Conservation (phyloP, 2,113 vertebrate species). For the Sinocyclocheilus grahami region DNA sequence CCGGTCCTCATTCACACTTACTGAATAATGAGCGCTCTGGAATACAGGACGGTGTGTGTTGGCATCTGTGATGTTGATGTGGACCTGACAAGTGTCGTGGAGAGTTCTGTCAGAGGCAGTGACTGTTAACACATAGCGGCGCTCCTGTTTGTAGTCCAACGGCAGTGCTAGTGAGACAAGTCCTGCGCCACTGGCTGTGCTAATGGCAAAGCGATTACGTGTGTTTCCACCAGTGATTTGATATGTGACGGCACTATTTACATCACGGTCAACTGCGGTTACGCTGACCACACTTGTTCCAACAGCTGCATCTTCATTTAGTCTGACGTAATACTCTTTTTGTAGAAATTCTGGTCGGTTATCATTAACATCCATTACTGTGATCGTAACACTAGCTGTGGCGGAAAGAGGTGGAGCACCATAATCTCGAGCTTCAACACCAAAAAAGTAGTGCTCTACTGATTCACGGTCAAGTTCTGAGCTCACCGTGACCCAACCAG, state of each 20-base stretch:
- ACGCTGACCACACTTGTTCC: conserved; percentile 92
- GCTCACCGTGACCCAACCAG: conserved; percentile 94
- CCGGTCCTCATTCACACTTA: conserved; percentile 91
- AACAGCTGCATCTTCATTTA: conserved; percentile 92
- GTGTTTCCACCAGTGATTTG: conserved; percentile 98
- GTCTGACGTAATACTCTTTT: conserved; percentile 90
- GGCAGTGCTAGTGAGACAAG: conserved; percentile 91
- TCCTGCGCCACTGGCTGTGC: conserved; percentile 88
- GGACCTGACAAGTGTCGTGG: conserved; percentile 92
- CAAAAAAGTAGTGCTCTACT: conserved; percentile 94
- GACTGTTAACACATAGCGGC: conserved; percentile 90
- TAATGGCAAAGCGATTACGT: conserved; percentile 95
- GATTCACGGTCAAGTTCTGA: conserved; percentile 93
- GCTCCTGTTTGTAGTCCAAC: conserved; percentile 97
- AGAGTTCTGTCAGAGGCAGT: conserved; percentile 95
- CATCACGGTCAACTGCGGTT: conserved; percentile 91
- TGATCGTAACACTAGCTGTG: conserved; percentile 94
- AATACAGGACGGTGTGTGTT: conserved; percentile 97
- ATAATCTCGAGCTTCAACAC: conserved; percentile 93
- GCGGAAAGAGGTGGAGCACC: conserved; percentile 89
- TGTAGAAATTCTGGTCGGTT: conserved; percentile 94
- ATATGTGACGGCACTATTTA: conserved; percentile 96
- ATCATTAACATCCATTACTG: conserved; percentile 96
- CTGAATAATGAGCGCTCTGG: conserved; percentile 95
- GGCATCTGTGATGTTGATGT: conserved; percentile 96